Evolutionary conservation across 2,888 invertebrate genomes (phyloP).

Genomic region (Acleris sparsana): DNA sequence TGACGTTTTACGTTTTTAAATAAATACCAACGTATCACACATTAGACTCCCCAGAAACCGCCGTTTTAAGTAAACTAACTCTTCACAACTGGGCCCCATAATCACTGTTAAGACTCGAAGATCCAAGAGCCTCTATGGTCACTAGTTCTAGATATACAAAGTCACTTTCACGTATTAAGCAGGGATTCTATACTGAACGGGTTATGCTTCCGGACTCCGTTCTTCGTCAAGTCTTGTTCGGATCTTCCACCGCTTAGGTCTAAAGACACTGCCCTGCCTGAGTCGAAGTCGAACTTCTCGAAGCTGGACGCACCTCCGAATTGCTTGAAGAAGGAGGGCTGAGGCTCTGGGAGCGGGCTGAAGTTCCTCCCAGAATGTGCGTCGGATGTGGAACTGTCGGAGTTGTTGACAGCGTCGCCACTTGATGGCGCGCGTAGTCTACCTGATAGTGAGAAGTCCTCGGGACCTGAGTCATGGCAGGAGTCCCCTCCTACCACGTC

Average conservation of each 20-base stretch:
- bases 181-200: slow-evolving; percentile 96
- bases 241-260: slow-evolving; percentile 73
- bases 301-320: slow-evolving; percentile 69
- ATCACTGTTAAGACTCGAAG: slow-evolving; percentile 51
- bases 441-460: slow-evolving; percentile 85
- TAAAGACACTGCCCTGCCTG: slow-evolving; percentile 78
- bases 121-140: slow-evolving; percentile 66
- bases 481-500: slow-evolving; percentile 94
- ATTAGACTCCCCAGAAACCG: too few relatives aligned
- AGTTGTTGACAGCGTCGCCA: slow-evolving; percentile 84
- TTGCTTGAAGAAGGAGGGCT: slow-evolving; percentile 75
- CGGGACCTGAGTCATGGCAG: slow-evolving; percentile 86
- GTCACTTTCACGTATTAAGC: slow-evolving; percentile 87
- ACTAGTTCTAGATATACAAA: slow-evolving; percentile 47
- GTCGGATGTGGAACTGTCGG: slow-evolving; percentile 82
- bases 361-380: slow-evolving; percentile 74
- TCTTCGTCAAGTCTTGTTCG: slow-evolving; percentile 79
- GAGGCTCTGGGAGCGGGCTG: slow-evolving; percentile 76
- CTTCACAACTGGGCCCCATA: slow-evolving; percentile 21
- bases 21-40: too few relatives aligned
- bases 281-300: slow-evolving; percentile 80
- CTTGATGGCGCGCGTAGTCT: slow-evolving; percentile 83
- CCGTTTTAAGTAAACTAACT: slow-evolving; percentile 12
- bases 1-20: too few relatives aligned
- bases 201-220: slow-evolving; percentile 86